These are phyloP conservation scores for Eulithis testata DNA, from an alignment of 2,888 invertebrate genomes.

Conservation along the genomic window DNA sequence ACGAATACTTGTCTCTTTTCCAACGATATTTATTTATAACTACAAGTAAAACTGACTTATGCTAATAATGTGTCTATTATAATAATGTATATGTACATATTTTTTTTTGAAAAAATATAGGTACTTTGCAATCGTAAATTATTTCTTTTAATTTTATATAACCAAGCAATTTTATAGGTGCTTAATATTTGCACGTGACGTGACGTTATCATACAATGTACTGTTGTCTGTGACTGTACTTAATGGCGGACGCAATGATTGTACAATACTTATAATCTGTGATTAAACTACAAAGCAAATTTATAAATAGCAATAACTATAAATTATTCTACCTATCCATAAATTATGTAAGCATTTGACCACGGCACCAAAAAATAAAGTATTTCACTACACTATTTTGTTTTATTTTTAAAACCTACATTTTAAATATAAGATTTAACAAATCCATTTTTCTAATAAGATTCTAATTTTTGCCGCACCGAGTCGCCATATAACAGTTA, in stretches of 20 bases:
- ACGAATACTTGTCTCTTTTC: too few relatives aligned
- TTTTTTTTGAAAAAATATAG: conserved; percentile 1
- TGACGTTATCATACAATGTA: conserved; percentile 5
- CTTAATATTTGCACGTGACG: background rate
- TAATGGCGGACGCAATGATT: conserved; percentile 25
- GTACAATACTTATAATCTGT: background rate
- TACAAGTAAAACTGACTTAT: too few relatives aligned
- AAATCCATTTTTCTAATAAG: background rate
- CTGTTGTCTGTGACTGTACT: conserved; percentile 15
- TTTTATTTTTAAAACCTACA: background rate
- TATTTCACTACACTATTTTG: background rate
- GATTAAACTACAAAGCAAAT: background rate
- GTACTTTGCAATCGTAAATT: background rate
- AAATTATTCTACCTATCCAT: background rate
- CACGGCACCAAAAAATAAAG: background rate
- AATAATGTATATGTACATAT: background rate
- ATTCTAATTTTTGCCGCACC: background rate
- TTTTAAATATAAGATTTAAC: background rate
- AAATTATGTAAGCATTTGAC: background rate
- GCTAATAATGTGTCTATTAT: background rate
- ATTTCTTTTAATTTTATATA: background rate
- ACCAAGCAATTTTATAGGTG: conserved; percentile 15
- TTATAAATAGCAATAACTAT: background rate
- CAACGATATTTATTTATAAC: too few relatives aligned
- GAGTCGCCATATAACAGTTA: background rate